A percentile compares a stretch with the other conserved stretches of the same genome.
These are phyloP conservation scores for Caracal caracal DNA, from an alignment of 2,113 vertebrate genomes.

Conservation along the genomic window DNA sequence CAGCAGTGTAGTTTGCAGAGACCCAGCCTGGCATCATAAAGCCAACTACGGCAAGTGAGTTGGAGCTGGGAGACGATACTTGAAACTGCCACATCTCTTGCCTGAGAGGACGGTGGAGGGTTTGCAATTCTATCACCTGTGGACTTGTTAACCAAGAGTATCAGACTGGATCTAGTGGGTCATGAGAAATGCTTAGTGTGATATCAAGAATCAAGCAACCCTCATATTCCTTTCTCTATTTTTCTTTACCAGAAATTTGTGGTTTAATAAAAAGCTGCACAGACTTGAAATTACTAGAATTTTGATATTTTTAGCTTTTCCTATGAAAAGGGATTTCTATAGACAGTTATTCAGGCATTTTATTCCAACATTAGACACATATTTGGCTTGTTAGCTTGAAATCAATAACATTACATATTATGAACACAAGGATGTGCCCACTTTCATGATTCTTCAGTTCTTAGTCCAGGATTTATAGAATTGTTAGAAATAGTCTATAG, in stretches of 20 bases:
- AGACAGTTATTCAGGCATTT: background rate
- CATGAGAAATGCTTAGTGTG: background rate
- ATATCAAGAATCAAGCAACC: background rate
- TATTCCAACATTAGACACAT: background rate
- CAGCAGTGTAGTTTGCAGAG: background rate
- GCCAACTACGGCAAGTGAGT: background rate
- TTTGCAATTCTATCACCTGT: background rate
- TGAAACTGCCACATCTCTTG: background rate
- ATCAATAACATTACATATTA: background rate
- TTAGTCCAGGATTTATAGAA: background rate
- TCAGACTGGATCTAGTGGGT: background rate
- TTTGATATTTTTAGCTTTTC: slow-evolving; percentile 68
- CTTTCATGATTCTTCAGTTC: background rate
- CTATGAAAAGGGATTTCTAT: background rate
- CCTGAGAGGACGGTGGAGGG: background rate
- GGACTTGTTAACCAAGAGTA: background rate
- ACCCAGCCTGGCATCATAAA: background rate
- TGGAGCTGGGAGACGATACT: background rate
- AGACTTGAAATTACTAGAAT: slow-evolving; percentile 66
- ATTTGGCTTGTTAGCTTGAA: slow-evolving; percentile 48
- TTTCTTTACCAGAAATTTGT: slow-evolving; percentile 45
- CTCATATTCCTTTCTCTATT: background rate
- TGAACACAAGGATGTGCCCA: background rate
- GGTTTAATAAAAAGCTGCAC: slow-evolving; percentile 57
- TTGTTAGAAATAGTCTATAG: background rate